These are phyloP conservation scores for Lophius piscatorius DNA, from an alignment of 2,113 vertebrate species.

Conservation along the genomic window DNA sequence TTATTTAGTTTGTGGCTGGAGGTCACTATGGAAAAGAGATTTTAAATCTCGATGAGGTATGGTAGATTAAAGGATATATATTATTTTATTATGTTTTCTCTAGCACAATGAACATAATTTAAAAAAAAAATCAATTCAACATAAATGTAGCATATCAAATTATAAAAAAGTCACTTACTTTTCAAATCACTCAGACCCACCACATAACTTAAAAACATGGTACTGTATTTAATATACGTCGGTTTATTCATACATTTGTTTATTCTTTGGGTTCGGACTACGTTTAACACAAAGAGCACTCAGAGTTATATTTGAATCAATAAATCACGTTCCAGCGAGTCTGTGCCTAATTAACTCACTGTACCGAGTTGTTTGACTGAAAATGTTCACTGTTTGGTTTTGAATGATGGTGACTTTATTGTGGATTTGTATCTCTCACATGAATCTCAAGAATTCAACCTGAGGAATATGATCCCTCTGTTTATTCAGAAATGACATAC, in stretches of 20 bases:
- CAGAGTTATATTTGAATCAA: background rate
- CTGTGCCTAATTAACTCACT: background rate
- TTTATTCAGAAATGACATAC: background rate
- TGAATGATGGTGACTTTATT: constrained; percentile 2
- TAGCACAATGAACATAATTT: too few species aligned
- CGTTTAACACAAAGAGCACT: background rate
- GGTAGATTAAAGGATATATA: too few species aligned
- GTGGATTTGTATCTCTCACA: too few species aligned
- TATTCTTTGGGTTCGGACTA: background rate
- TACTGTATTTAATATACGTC: background rate
- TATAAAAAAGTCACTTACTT: too few species aligned
- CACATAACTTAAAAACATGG: background rate
- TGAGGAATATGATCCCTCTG: background rate
- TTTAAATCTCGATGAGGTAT: too few species aligned
- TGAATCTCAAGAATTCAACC: too few species aligned
- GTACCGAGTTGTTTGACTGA: background rate
- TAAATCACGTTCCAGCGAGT: background rate
- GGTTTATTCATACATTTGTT: background rate
- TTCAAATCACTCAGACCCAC: background rate
- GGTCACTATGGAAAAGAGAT: too few species aligned
- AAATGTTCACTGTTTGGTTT: background rate
- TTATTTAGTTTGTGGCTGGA: too few species aligned
- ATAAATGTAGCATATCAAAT: too few species aligned
- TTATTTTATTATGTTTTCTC: too few species aligned
- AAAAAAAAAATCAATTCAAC: too few species aligned